These are phyloP conservation scores for Malurus elegans DNA, from an alignment of 2,113 vertebrate genomes.

Conservation along the genomic window DNA sequence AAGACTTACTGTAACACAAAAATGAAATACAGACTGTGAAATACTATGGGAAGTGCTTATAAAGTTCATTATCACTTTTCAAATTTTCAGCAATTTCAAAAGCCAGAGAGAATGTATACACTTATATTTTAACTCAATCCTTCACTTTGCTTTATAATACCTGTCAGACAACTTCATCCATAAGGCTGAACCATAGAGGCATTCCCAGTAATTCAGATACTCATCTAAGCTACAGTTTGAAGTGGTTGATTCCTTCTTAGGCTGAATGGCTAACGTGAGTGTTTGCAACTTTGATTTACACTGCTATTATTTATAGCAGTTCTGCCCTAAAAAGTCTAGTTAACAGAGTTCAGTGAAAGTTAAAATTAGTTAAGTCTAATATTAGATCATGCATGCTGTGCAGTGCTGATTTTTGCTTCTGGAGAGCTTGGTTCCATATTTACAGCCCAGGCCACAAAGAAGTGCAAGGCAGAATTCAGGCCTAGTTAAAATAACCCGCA, in stretches of 20 bases:
- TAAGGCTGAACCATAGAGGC: not conserved
- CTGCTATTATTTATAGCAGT: slow-evolving; percentile 55
- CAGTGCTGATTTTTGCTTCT: not conserved
- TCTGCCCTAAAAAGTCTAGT: not conserved
- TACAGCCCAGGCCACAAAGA: not conserved
- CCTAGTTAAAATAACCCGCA: not conserved
- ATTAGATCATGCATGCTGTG: not conserved
- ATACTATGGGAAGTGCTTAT: not conserved
- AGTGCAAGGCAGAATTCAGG: slow-evolving; percentile 6
- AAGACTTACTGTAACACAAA: not conserved
- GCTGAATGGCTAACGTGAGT: not conserved
- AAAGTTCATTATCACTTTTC: slow-evolving; percentile 33
- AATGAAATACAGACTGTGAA: slow-evolving; percentile 8
- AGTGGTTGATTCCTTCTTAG: not conserved
- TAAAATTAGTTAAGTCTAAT: slow-evolving; percentile 26
- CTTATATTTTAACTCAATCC: not conserved
- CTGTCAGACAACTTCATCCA: slow-evolving; percentile 4
- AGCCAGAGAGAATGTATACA: not conserved
- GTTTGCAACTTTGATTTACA: slow-evolving; percentile 35
- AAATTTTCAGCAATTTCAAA: slow-evolving; percentile 29
- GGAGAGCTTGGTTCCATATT: not conserved
- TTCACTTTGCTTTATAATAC: slow-evolving; percentile 1
- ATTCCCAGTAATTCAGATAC: slow-evolving; percentile 11
- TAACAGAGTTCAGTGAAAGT: slow-evolving; percentile 19
- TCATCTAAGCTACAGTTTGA: not conserved